phyloP scores from a whole-genome alignment of 92 coral and sea anemone species.

The Heliopora coerulea region DNA sequence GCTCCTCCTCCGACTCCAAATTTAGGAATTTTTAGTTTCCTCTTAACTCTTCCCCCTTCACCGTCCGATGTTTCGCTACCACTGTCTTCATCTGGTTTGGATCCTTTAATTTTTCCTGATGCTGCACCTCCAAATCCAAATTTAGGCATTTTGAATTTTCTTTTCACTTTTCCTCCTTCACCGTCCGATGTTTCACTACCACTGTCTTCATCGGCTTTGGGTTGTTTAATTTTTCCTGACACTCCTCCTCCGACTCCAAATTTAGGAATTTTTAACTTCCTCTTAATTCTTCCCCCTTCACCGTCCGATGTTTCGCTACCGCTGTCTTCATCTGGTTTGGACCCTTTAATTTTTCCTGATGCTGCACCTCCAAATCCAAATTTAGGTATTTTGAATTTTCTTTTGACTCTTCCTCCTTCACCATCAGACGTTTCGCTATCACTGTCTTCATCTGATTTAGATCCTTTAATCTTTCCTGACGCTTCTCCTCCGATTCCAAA shows the following conservation, averaged over 20 bases:
- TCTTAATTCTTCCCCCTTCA: slow-evolving; percentile 26
- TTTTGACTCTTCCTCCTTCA: slow-evolving; percentile 14
- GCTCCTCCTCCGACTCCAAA: neutral
- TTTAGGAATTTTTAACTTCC: slow-evolving; percentile 25
- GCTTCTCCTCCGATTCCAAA: slow-evolving; percentile 1
- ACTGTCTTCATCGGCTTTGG: neutral
- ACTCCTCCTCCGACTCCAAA: slow-evolving; percentile 9
- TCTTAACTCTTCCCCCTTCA: slow-evolving; percentile 8
- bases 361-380: neutral
- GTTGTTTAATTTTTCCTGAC: neutral
- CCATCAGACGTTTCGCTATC: slow-evolving; percentile 26
- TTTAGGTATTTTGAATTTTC: slow-evolving; percentile 14
- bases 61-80: slow-evolving; percentile 9
- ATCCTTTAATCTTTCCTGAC: slow-evolving; percentile 4
- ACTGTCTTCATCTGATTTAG: slow-evolving; percentile 10
- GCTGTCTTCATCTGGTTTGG: slow-evolving; percentile 15
- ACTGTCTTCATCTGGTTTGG: neutral
- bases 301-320: slow-evolving; percentile 38
- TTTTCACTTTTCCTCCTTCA: slow-evolving; percentile 9
- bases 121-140: neutral
- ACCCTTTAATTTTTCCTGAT: neutral
- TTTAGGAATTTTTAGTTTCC: slow-evolving; percentile 1
- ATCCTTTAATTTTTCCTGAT: no score
- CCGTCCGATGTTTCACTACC: slow-evolving; percentile 17
- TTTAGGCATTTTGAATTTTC: neutral